Evolutionary conservation across 1,140 invertebrate species (phyloP), one percentile per base, ranked within the genome.

Genomic region (Platorchestia sp.): DNA sequence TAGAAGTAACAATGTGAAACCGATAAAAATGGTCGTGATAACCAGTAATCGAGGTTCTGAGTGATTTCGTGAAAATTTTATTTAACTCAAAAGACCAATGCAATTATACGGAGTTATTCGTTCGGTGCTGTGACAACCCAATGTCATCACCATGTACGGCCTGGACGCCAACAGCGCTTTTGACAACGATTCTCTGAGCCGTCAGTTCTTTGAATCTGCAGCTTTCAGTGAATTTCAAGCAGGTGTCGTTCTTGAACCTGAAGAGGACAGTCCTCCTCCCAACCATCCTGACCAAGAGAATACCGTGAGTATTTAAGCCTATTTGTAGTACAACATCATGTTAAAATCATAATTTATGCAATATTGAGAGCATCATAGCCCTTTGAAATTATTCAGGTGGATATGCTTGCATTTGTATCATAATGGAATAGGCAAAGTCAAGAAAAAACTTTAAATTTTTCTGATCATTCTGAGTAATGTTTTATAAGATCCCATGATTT

Each of bases 211-310:
- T 90, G 96, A 96, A 95, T 96, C 96, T 0, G 96, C 96, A 0
- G 96, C 96, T 59, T 96, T 96, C 95, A 96, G 96, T 93, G 96
- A 96, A 95, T 96, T 96, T 95, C 96, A 96, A 95, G 96, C 96
- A 22, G 96, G 96, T 36, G 96, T 96, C n/a, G 95, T 96, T 51
- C 96, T 96, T 95, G 96, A 96, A 45, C 96, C 96, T 40, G 95
- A 95, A 42, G 96, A 95, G 45, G 96, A 96, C 16, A 95, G 96
- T 16, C 96, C 96, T 22, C 96, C 96, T 7, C 96, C 96, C 0
- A 95, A 95, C 47, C 96, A 96, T 59, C 95, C 96, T 0, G 95
- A 96, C 45, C 95, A 96, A 53, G 95, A 96, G 45, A 96, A 96
- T 53, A 96, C 95, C n/a, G 95, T 95, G 51, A 96, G 95, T 95